A percentile compares a stretch with the other conserved stretches of the same genome.
Evolutionary conservation across 2,888 invertebrate genomes (phyloP).

Genomic region (Drosophila monieri): DNA sequence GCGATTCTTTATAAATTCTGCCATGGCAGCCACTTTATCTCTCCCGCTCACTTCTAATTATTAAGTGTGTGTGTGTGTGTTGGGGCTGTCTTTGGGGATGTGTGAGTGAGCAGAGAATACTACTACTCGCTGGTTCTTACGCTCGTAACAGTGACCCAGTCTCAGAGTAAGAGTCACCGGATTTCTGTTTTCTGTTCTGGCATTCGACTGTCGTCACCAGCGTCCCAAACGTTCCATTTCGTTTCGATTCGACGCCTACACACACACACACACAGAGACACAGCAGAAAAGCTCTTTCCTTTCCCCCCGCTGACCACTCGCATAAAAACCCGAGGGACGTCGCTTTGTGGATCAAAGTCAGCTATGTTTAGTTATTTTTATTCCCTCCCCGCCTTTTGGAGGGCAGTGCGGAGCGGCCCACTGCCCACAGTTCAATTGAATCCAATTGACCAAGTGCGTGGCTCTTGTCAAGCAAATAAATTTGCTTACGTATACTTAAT

Average conservation of each 20-base stretch:
- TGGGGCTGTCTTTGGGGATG: background rate
- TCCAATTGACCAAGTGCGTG: constrained; percentile 72
- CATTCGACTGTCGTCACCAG: constrained; percentile 46
- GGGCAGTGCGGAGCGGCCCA: constrained; percentile 34
- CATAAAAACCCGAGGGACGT: constrained; percentile 8
- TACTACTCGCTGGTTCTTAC: constrained; percentile 54
- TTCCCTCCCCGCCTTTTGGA: background rate
- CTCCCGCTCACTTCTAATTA: constrained; percentile 54
- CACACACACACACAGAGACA: constrained; percentile 5
- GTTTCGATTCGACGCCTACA: constrained; percentile 57
- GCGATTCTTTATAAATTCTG: constrained; percentile 59
- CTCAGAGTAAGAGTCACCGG: constrained; percentile 44
- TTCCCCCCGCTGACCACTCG: constrained; percentile 11
- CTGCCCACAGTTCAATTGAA: constrained; percentile 71
- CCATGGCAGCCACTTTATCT: constrained; percentile 17
- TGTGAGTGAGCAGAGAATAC: constrained; percentile 35
- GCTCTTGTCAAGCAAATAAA: constrained; percentile 67
- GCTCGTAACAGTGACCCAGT: constrained; percentile 83
- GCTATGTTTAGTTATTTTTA: constrained; percentile 26
- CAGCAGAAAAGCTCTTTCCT: too few species aligned
- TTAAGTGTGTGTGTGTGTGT: constrained; percentile 11
- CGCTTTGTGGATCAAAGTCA: constrained; percentile 58
- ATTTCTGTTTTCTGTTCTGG: constrained; percentile 4
- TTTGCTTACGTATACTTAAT: constrained; percentile 76
- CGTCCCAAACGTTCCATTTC: constrained; percentile 61